These are phyloP conservation scores for Apocrypta bakeri DNA, from an alignment of 1,140 invertebrate species.

Conservation along the genomic window DNA sequence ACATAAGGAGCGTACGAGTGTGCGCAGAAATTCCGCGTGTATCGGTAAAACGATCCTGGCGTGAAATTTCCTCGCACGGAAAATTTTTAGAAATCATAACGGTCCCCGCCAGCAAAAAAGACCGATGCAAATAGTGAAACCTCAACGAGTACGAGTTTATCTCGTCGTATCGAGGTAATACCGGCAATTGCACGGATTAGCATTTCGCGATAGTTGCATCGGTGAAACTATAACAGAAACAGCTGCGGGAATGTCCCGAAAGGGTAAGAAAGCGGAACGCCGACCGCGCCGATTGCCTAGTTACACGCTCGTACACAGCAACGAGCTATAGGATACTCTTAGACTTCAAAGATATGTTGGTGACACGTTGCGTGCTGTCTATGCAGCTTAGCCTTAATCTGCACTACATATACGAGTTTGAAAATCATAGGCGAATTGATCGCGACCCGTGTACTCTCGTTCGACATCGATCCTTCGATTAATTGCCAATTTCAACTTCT, in stretches of 20 bases:
- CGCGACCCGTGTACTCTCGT: too few relatives aligned
- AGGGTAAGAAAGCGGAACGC: constrained; percentile 69
- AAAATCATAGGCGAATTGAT: too few relatives aligned
- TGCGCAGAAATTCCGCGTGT: too few relatives aligned
- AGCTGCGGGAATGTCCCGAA: constrained; percentile 58
- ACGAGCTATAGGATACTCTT: constrained; percentile 4
- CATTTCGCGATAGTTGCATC: constrained; percentile 1
- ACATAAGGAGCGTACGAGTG: too few relatives aligned
- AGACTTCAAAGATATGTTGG: background rate
- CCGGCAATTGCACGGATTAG: background rate
- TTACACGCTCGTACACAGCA: constrained; percentile 55
- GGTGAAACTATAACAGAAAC: constrained; percentile 17
- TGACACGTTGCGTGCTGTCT: constrained; percentile 27
- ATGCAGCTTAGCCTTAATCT: background rate
- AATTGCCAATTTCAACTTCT: too few relatives aligned
- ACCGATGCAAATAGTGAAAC: background rate
- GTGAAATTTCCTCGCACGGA: background rate
- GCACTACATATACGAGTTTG: background rate
- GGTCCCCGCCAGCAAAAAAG: too few relatives aligned
- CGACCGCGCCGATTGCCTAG: constrained; percentile 23
- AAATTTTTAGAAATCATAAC: background rate
- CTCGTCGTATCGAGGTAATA: background rate
- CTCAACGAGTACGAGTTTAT: background rate
- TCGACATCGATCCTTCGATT: too few relatives aligned
- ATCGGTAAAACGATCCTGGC: too few relatives aligned